Evolutionary conservation across 2,888 invertebrate genomes (phyloP).

Genomic region (Hymenopus coronatus): DNA sequence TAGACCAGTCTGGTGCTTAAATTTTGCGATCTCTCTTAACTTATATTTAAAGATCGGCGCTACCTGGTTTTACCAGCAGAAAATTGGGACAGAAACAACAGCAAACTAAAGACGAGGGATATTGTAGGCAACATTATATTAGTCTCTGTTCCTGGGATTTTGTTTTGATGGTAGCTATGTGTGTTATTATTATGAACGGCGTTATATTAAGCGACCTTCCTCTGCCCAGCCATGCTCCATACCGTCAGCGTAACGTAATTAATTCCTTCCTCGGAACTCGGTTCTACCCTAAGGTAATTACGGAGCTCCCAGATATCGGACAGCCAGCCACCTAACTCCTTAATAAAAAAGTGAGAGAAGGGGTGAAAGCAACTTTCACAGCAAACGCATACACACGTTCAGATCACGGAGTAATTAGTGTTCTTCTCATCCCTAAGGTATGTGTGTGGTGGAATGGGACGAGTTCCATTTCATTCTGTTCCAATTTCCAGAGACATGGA

Average conservation of each 20-base stretch:
- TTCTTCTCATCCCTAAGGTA: neutral
- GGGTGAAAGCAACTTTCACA: neutral
- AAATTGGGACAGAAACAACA: neutral
- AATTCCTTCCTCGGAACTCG: neutral
- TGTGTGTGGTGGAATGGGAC: neutral
- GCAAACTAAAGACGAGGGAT: neutral
- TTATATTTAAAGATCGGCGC: neutral
- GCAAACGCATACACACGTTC: neutral
- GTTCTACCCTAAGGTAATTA: neutral
- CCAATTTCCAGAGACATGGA: neutral
- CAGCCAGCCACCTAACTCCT: neutral
- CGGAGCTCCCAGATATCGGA: neutral
- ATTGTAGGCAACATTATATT: neutral
- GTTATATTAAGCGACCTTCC: neutral
- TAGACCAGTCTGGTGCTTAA: too few species aligned
- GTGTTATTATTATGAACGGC: neutral
- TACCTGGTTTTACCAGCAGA: neutral
- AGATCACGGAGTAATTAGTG: neutral
- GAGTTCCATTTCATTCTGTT: neutral
- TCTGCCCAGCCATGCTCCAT: neutral
- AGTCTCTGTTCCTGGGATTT: neutral
- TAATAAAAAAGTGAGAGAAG: neutral
- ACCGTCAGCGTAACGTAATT: neutral
- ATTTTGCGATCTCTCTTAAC: too few species aligned
- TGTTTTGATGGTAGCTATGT: neutral